These are phyloP conservation scores for Lottia scabra DNA, from an alignment of 2,888 invertebrate species.

Conservation along the genomic window DNA sequence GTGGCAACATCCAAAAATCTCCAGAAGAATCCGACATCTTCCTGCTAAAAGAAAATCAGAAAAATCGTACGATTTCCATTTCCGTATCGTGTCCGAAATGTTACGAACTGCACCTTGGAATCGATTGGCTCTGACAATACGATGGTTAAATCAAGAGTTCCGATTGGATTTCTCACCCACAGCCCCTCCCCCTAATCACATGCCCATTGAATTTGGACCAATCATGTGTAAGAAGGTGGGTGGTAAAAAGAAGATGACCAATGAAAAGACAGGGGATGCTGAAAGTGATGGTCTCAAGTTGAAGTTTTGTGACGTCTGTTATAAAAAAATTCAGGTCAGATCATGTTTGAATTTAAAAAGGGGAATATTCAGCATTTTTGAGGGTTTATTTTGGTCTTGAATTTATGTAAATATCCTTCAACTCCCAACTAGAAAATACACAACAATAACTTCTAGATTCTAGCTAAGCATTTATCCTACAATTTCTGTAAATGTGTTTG, in stretches of 20 bases:
- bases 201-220: conserved; percentile 82
- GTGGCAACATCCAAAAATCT: conserved; percentile 93
- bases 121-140: conserved; percentile 83
- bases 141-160: conserved; percentile 87
- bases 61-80: conserved; percentile 81
- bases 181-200: conserved; percentile 80
- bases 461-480: too few species aligned
- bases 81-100: conserved; percentile 80
- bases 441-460: too few species aligned
- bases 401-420: too few species aligned
- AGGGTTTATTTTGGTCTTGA: too few species aligned
- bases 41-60: conserved; percentile 75
- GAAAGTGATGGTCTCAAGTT: conserved; percentile 11
- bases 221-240: conserved; percentile 71
- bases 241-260: conserved; percentile 18
- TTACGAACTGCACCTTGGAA: conserved; percentile 79
- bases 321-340: conserved; percentile 44
- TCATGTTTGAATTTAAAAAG: not conserved
- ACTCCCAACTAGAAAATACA: too few species aligned
- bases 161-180: conserved; percentile 67
- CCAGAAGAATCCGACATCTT: conserved; percentile 81
- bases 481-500: too few species aligned
- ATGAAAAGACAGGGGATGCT: conserved; percentile 1
- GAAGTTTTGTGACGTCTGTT: conserved; percentile 52
- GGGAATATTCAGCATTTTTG: too few species aligned